phyloP scores from a whole-genome alignment of 1,140 invertebrate species.

The Steinernema khuongi region DNA sequence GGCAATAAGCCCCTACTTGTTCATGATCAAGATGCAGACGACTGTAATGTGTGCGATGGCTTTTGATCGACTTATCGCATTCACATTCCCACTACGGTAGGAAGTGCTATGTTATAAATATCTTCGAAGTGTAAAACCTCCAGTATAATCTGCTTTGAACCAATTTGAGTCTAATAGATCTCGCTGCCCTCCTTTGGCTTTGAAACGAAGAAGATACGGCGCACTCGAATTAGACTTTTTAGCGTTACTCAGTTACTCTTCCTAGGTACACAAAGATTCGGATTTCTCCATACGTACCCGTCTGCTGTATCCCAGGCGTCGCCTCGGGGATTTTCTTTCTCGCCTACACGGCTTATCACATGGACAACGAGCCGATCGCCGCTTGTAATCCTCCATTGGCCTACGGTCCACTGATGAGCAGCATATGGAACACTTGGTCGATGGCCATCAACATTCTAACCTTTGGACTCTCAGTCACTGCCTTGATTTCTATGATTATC shows the following conservation, averaged over 20 bases:
- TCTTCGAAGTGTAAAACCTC: background rate
- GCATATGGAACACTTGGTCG: background rate
- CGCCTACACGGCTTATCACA: background rate
- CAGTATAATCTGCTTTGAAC: too few relatives aligned
- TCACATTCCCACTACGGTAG: background rate
- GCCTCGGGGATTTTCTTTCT: background rate
- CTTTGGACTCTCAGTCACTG: background rate
- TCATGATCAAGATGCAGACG: background rate
- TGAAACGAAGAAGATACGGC: too few relatives aligned
- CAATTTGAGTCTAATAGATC: too few relatives aligned
- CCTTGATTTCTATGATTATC: background rate
- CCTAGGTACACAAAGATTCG: background rate
- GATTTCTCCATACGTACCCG: background rate
- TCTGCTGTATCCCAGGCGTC: background rate
- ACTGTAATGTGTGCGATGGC: background rate
- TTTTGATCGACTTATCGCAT: background rate
- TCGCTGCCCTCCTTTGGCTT: too few relatives aligned
- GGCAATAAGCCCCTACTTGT: background rate
- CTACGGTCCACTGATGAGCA: background rate
- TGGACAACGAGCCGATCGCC: background rate
- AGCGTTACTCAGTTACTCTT: too few relatives aligned
- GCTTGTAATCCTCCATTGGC: background rate
- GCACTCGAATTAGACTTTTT: too few relatives aligned
- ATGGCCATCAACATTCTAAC: background rate
- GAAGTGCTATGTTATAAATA: background rate